Base-by-base conservation (phyloP, 2,797 vertebrate species). In the Coilia nasus region DNA sequence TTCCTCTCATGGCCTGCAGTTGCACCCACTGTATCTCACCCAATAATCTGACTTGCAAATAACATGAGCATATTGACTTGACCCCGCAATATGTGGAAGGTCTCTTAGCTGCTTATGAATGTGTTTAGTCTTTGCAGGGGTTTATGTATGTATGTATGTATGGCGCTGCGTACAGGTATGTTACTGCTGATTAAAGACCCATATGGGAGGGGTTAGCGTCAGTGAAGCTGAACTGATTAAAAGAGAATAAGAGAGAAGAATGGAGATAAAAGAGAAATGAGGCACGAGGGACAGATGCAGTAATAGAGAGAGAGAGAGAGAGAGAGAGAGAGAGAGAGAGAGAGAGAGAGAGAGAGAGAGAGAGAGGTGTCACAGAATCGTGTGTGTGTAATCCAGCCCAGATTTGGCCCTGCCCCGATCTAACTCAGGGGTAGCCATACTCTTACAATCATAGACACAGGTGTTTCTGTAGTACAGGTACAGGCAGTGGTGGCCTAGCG, bases 321-420 rank as follows among this genome's bases (percentile, higher is more conserved):
- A 67, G n/a, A 67, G 62, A 67, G 23, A 67, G 64, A 71, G 64
- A 71, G 64, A 31, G 25, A 71, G 25, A 71, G 64, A 67, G 23
- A 67, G 23, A 67, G 23, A 67, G 62, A 67, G 62, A 67, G 62
- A 67, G 62, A 28, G 62, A 67, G 23, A 28, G 23, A 67, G 62
- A 67, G 62, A 67, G 62, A 67, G 10, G n/a, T n/a, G 35, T 41
- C 35, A 41, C 35, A 41, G n/a, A n/a, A n/a, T n/a, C n/a, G n/a
- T n/a, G n/a, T n/a, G n/a, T n/a, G 35, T 41, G 2, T 2, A 5
- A 41, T 41, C 35, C 5, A 41, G 35, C 35, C 35, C 35, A 41
- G 35, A 41, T 41, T 41, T 41, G 50, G 50, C 50, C 50, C 9
- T 54, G 50, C 2, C 35, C 35, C 5, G 35, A 41, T 41, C 35